Evolutionary conservation across 2,113 vertebrate genomes (phyloP), one percentile per base, ranked within the genome.

Genomic region (Hippocampus guttulatus): DNA sequence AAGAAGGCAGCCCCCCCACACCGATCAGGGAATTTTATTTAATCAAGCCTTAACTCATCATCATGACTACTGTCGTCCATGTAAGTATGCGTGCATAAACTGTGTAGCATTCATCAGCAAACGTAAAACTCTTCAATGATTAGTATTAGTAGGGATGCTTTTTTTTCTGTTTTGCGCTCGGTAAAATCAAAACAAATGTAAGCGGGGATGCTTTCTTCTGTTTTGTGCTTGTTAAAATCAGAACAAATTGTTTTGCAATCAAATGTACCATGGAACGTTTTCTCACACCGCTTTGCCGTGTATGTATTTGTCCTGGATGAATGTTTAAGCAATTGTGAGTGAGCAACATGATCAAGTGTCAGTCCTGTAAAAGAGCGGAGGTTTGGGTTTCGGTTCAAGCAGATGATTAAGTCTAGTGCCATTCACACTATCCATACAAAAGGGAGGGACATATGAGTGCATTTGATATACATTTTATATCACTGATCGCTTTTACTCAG

Each of bases 11-110:
- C 0, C 0, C 7, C 40, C 54, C 40, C 21, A 20, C n/a, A 33
- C 40, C 21, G 25, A 33, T 33, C 3, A 23, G 58, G 16, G 21
- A 51, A 65, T 47, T 65, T 73, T 47, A 64, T 68, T 3, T 15
- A 65, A 49, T 18, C 38, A 58, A 69, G 38, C 62, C 21, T 62
- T 20, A n/a, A 62, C 62, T 14, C 54, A 55, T 57, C 55, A 55
- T 60, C 55, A 93, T 93, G 92, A 90, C 92, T 41, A 78, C 92
- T 2, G 90, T 92, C 1, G 91, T 93, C 43, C 91, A 88, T 57
- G 92, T 93, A 73, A 93, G 92, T 91, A 85, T 63, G 47, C 20
- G 1, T 18, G 5, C 3, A 2, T 62, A n/a, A 38, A 38, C 33
- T 38, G 33, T 38, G 33, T 38, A 38, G 33, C 33, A 38, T 38